These are phyloP conservation scores for Anser cygnoides DNA, from an alignment of 2,113 vertebrate species.

Conservation along the genomic window DNA sequence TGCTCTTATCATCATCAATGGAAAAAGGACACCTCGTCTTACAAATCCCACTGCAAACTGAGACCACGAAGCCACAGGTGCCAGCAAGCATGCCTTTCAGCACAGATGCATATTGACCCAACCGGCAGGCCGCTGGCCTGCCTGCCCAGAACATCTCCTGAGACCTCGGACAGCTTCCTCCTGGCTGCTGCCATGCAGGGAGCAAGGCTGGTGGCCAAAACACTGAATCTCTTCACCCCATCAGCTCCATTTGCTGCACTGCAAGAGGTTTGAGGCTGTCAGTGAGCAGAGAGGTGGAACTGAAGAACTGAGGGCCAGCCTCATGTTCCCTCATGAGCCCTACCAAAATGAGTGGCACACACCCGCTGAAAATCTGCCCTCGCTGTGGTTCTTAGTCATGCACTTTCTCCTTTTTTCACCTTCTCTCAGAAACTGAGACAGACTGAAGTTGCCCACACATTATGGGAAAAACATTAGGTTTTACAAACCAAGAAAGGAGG, in stretches of 20 bases:
- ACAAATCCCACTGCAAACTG: constrained; percentile 33
- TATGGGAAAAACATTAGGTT: not conserved
- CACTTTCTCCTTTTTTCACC: not conserved
- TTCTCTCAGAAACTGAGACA: constrained; percentile 30
- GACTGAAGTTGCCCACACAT: not conserved
- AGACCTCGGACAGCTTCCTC: not conserved
- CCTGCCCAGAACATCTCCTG: not conserved
- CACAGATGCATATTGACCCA: not conserved
- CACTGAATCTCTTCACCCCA: not conserved
- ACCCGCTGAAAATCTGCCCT: not conserved
- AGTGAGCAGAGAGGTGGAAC: not conserved
- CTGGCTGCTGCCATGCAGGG: not conserved
- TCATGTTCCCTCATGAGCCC: not conserved
- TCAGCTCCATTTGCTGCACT: not conserved
- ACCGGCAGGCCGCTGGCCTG: not conserved
- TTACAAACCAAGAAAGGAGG: not conserved
- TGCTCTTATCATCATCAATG: constrained; percentile 15
- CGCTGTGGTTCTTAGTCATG: not conserved
- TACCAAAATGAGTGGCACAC: not conserved
- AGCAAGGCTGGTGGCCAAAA: not conserved
- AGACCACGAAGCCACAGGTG: not conserved
- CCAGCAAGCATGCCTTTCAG: not conserved
- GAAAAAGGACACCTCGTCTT: not conserved
- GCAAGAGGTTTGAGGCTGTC: not conserved
- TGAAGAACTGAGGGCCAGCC: not conserved